Evolutionary conservation across 2,113 vertebrate species (phyloP), one percentile per base, ranked within the genome.

Genomic region (Ovibos moschatus): DNA sequence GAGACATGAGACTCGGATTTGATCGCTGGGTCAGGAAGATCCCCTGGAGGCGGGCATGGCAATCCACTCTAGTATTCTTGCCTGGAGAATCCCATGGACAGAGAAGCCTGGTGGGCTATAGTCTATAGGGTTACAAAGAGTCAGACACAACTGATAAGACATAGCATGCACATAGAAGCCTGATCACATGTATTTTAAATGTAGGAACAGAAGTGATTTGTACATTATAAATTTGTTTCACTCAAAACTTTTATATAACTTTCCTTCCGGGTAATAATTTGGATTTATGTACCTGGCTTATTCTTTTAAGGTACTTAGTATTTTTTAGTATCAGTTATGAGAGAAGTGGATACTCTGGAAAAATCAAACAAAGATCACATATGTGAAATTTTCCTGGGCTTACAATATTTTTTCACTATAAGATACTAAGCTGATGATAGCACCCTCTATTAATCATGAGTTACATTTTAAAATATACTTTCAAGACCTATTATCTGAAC

Each of bases 191-290:
- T 87, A 55, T 93, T 97, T 97, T 95, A 96, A 96, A 92, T 92
- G 87, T 58, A 92, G 81, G 17, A 95, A 85, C 53, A 94, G 88
- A 97, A 94, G 40, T 91, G 89, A 93, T 81, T 81, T 97, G 85
- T 88, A 13, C 50, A 88, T 96, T 94, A 87, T 74, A 87, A 71
- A 86, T 94, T 93, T 91, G 30, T 89, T 47, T 84, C 33, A 87
- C 62, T 95, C n/a, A 87, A 94, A 97, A 97, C 67, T 96, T 97
- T 93, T 96, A 86, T 88, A 85, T 91, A 96, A 86, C 86, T 97
- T 94, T 88, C 8, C 28, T 97, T 88, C 79, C 60, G 82, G 92
- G 81, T 87, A 95, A 57, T 87, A 88, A 94, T 91, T 33, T 97
- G 47, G 40, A 60, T 87, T 97, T 97, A 88, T 71, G 36, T 88